Percentiles rank a stretch among this genome's conserved stretches.
These are phyloP conservation scores for Xanthorhoe designata DNA, from an alignment of 2,888 invertebrate genomes.

Conservation along the genomic window DNA sequence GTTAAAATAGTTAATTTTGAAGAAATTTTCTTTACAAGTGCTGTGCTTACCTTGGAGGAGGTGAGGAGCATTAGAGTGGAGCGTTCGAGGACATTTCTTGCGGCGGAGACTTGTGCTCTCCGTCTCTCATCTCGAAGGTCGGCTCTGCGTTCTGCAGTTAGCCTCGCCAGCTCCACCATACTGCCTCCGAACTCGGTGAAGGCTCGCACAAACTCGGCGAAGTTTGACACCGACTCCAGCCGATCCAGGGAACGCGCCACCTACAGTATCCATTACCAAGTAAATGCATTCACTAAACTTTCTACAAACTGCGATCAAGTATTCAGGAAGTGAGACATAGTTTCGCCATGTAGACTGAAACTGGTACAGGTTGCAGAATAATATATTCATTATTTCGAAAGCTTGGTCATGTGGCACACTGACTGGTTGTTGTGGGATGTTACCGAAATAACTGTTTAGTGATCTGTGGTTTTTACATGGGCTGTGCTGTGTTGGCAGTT, in stretches of 20 bases:
- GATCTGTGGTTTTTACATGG: too few relatives aligned
- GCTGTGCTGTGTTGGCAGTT: too few relatives aligned
- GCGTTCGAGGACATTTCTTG: constrained; percentile 96
- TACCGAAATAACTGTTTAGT: too few relatives aligned
- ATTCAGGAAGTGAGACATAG: constrained; percentile 39
- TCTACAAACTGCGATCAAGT: constrained; percentile 45
- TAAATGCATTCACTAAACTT: constrained; percentile 41
- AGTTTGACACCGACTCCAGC: constrained; percentile 94
- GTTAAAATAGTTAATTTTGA: constrained; percentile 4
- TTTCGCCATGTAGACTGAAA: constrained; percentile 32
- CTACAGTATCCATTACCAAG: constrained; percentile 65
- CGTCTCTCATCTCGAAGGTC: constrained; percentile 97
- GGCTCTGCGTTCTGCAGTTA: constrained; percentile 93
- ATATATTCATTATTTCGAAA: constrained; percentile 3
- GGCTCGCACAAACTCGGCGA: constrained; percentile 98
- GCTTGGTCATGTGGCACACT: too few relatives aligned
- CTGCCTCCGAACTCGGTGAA: constrained; percentile 99
- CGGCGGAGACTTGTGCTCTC: constrained; percentile 98
- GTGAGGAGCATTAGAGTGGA: constrained; percentile 98
- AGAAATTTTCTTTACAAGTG: constrained; percentile 14
- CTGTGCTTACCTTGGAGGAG: constrained; percentile 93
- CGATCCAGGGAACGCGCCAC: constrained; percentile 93
- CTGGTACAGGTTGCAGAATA: constrained; percentile 31
- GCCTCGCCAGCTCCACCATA: constrained; percentile 98
- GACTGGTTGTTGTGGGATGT: too few relatives aligned